phyloP scores from a whole-genome alignment of 1,140 invertebrate species.

The Xylocopa sonorina region DNA sequence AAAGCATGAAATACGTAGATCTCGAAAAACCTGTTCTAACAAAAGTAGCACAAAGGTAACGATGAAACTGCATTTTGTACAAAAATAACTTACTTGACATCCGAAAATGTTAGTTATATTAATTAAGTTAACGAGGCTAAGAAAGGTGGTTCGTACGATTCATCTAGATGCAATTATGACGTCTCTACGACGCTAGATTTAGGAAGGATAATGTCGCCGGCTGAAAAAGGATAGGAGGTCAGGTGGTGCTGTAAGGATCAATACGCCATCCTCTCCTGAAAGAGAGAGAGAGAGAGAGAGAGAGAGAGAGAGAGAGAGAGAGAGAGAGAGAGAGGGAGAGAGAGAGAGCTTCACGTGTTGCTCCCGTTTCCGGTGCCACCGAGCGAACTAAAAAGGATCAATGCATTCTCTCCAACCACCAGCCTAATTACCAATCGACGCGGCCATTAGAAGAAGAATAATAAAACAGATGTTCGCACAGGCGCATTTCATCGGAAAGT shows the following conservation, averaged over 20 bases:
- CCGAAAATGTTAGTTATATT: too few species aligned
- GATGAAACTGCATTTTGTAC: too few species aligned
- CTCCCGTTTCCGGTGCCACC: constrained; percentile 50
- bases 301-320: too few species aligned
- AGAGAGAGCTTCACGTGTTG: constrained; percentile 47
- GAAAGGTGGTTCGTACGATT: constrained; percentile 22
- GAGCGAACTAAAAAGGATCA: constrained; percentile 27
- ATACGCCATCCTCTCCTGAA: constrained; percentile 51
- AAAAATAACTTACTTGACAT: too few species aligned
- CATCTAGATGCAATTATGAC: constrained; percentile 34
- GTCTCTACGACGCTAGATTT: constrained; percentile 20
- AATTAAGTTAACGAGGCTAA: too few species aligned
- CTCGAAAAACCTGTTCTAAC: background rate
- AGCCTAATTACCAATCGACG: background rate
- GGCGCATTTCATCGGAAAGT: background rate
- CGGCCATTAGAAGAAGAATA: background rate
- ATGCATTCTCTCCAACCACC: background rate
- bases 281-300: too few species aligned
- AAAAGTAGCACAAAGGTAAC: background rate
- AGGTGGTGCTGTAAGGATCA: constrained; percentile 49
- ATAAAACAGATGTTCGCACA: background rate
- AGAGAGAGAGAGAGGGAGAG: too few species aligned
- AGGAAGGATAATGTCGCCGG: constrained; percentile 36
- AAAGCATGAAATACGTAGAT: too few species aligned
- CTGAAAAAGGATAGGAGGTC: constrained; percentile 42